Percentiles rank a stretch among this genome's conserved stretches.
These are phyloP conservation scores for Strix uralensis DNA, from an alignment of 2,113 vertebrate species.

Conservation along the genomic window DNA sequence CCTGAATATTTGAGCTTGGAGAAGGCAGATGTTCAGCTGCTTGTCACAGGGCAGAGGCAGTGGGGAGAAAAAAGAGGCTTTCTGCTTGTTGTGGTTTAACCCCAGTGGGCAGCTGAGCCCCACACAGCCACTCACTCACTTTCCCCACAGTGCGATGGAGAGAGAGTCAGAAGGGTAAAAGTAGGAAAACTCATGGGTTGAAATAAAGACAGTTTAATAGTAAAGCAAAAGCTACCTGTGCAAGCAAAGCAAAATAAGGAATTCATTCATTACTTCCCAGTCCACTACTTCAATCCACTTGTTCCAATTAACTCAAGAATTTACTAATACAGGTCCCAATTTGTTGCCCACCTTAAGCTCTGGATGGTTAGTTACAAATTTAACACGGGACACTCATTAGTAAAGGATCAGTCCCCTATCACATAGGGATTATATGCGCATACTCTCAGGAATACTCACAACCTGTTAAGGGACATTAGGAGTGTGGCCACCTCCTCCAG, in stretches of 20 bases:
- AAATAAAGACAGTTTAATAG: no score
- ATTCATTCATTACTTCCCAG: neutral
- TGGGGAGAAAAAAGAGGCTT: neutral
- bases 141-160: neutral
- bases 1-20: no score
- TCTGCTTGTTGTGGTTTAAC: neutral
- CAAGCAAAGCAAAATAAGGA: no score
- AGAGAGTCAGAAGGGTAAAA: neutral
- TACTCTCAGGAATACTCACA: neutral
- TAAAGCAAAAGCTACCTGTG: no score
- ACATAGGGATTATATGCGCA: neutral
- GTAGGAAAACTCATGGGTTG: no score
- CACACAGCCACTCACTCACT: neutral
- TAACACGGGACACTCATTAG: neutral
- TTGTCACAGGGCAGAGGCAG: neutral
- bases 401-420: neutral
- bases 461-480: no score
- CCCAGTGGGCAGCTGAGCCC: neutral
- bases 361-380: neutral
- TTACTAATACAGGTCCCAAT: neutral
- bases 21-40: neutral
- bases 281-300: neutral
- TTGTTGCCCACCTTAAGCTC: neutral
- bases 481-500: neutral
- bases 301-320: neutral